Conservation (phyloP, 2,113 vertebrate species). For the Lucifuga dentata region DNA sequence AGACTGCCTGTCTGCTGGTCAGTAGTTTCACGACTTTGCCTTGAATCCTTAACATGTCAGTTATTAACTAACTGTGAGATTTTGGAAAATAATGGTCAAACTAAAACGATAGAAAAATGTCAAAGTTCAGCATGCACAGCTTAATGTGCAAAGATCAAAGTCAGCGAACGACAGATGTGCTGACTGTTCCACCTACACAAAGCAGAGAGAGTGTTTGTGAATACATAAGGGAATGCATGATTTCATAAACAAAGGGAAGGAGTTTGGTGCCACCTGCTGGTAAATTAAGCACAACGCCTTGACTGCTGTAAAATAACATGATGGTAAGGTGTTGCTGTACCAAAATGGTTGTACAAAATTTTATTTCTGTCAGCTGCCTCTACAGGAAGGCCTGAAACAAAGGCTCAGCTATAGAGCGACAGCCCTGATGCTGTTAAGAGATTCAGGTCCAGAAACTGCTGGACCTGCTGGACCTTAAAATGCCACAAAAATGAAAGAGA, state of each 20-base stretch:
- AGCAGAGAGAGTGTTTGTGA: not conserved
- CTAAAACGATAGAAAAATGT: not conserved
- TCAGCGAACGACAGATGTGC: not conserved
- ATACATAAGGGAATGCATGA: too few species aligned
- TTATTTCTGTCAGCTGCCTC: too few species aligned
- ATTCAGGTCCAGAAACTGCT: too few species aligned
- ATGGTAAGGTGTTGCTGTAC: not conserved
- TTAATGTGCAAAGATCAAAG: slow-evolving; percentile 7
- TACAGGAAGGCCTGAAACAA: too few species aligned
- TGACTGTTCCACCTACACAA: not conserved
- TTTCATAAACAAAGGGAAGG: not conserved
- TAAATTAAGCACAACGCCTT: not conserved
- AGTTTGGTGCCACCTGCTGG: slow-evolving; percentile 73
- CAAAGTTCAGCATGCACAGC: not conserved
- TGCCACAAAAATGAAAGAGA: too few species aligned
- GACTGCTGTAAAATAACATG: not conserved
- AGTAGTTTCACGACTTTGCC: not conserved
- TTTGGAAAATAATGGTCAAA: slow-evolving; percentile 21
- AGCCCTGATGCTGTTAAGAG: too few species aligned
- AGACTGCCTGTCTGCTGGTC: not conserved
- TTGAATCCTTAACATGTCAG: not conserved
- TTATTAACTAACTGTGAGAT: not conserved
- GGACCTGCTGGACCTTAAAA: too few species aligned
- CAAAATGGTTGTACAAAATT: not conserved
- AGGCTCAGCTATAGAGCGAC: too few species aligned